Evolutionary conservation across 2,888 invertebrate species (phyloP), one percentile per base, ranked within the genome.

Genomic region (Rhopalosiphum nymphaeae): DNA sequence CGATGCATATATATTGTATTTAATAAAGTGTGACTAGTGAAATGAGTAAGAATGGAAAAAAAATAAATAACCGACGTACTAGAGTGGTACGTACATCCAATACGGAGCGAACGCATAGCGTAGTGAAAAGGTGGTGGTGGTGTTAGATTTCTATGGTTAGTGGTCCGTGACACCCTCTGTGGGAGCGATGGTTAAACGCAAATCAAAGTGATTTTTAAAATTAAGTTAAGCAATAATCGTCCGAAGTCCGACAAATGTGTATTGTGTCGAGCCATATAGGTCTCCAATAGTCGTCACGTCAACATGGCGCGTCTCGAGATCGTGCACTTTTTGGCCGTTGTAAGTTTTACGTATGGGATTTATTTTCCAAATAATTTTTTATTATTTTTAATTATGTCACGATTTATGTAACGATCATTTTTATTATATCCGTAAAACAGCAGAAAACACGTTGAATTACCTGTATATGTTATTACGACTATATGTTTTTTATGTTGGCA

Each of bases 21-120:
- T 92, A 92, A 88, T 49, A 87, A 92, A 92, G 92, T 88, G 92
- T 92, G 92, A 92, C 92, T 92, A 87, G 92, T 61, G 92, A 92
- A 92, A 92, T 92, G 36, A 67, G 16, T 36, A 36, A 36, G 26
- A 88, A 88, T 13, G 36, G 46, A 46, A 44, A 56, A 44, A 91
- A 53, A 91, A 85, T 46, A 84, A 86, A 46, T 3, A 86, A 44
- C 29, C 7, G 21, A 21, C 78, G 21, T 21, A 78, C 78, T 36
- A 78, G 67, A 67, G 67, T 67, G 67, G 67, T n/a, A n/a, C 9
- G 26, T 67, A 67, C n/a, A 13, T 67, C 67, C 36, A 78, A 21
- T 78, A 36, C 78, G 9, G 9, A 78, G 16, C 36, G 3, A 88
- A 21, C 36, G 88, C 36, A 88, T 21, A 53, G 53, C 53, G 21